phyloP scores from a whole-genome alignment of 1,140 invertebrate genomes.

The Platorchestia sp. region DNA sequence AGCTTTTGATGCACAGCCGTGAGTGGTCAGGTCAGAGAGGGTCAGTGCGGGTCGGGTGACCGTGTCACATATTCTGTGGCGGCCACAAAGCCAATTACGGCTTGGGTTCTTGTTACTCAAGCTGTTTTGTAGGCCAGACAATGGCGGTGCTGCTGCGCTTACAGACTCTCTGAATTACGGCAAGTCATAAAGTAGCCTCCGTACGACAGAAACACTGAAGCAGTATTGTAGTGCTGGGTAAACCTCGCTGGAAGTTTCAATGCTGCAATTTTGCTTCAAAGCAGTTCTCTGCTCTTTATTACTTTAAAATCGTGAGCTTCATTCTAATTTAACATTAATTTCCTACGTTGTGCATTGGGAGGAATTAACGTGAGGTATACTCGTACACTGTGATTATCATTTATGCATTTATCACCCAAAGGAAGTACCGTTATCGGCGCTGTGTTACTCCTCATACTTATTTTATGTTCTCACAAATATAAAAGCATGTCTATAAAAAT shows the following conservation, averaged over 20 bases:
- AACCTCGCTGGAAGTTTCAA: not conserved
- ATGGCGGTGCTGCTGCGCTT: not conserved
- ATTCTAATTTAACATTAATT: too few relatives aligned
- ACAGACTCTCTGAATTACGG: not conserved
- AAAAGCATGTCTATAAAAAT: too few relatives aligned
- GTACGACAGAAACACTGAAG: not conserved
- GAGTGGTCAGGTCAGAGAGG: slow-evolving; percentile 11
- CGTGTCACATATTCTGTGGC: slow-evolving; percentile 42
- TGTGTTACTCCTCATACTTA: too few relatives aligned
- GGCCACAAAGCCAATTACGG: slow-evolving; percentile 30
- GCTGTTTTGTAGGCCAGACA: not conserved
- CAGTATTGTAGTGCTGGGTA: not conserved
- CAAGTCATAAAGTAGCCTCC: not conserved
- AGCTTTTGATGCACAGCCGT: slow-evolving; percentile 20
- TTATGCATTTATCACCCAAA: too few relatives aligned
- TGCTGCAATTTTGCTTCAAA: not conserved
- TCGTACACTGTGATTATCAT: too few relatives aligned
- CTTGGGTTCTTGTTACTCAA: slow-evolving; percentile 23
- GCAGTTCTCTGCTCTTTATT: not conserved
- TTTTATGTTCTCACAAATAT: too few relatives aligned
- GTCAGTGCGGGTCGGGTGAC: slow-evolving; percentile 4
- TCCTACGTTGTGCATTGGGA: too few relatives aligned
- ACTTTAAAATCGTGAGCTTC: too few relatives aligned
- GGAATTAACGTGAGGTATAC: too few relatives aligned
- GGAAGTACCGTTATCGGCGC: too few relatives aligned